A percentile compares a stretch with the other conserved stretches of the same genome.
Evolutionary conservation across 2,113 vertebrate species (phyloP).

Genomic region (Pseudopodoces humilis): DNA sequence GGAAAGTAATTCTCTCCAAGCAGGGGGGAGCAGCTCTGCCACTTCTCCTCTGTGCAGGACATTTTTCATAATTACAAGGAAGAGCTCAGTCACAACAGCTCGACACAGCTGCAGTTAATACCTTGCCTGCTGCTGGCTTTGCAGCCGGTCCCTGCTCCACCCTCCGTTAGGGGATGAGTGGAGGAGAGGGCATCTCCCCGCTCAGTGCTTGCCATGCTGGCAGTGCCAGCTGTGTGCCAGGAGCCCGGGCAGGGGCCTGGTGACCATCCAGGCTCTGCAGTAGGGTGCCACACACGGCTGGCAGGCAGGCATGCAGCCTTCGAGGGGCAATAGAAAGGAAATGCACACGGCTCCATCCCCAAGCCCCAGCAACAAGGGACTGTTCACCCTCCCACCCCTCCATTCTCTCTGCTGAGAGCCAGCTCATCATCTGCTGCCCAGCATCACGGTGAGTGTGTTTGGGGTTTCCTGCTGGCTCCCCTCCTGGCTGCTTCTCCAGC

Average conservation of each 20-base stretch:
- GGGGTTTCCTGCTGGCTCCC: background rate
- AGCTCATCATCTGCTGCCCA: background rate
- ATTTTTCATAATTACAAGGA: slow-evolving; percentile 65
- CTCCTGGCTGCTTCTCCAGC: background rate
- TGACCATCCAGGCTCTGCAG: background rate
- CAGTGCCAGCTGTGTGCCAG: background rate
- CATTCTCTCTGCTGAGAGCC: background rate
- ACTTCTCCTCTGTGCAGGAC: slow-evolving; percentile 18
- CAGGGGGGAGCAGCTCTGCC: slow-evolving; percentile 21
- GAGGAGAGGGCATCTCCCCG: background rate
- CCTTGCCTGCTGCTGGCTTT: background rate
- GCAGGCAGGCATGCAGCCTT: background rate
- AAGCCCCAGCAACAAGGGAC: accelerated
- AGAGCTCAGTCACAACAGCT: slow-evolving; percentile 34
- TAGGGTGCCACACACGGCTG: background rate
- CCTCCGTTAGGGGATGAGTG: background rate
- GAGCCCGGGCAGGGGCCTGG: background rate
- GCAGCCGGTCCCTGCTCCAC: background rate
- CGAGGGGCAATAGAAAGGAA: accelerated
- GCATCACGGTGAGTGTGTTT: background rate
- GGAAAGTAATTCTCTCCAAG: slow-evolving; percentile 48
- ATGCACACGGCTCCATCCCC: accelerated
- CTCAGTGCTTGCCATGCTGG: accelerated
- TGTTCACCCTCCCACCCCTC: background rate
- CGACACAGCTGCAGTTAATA: slow-evolving; percentile 26